Evolutionary conservation across 2,888 invertebrate genomes (phyloP).

Genomic region (Eugnorisma glareosa): DNA sequence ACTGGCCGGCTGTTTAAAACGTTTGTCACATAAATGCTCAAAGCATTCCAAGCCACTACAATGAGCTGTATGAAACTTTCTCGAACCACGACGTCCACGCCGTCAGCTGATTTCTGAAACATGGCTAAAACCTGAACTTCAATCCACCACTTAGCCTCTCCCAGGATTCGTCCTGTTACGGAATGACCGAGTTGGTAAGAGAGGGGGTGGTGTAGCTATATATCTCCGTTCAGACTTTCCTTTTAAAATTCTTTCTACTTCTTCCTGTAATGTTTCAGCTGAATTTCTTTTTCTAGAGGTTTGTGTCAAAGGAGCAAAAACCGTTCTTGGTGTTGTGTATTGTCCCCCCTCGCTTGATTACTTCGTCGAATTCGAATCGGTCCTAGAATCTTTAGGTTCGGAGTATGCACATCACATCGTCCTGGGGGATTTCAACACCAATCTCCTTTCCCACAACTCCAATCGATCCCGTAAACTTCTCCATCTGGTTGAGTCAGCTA

Average conservation of each 20-base stretch:
- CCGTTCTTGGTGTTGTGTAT: not conserved
- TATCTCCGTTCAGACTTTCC: too few relatives aligned
- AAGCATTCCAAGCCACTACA: too few relatives aligned
- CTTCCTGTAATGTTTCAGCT: not conserved
- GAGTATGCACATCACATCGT: not conserved
- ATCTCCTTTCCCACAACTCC: not conserved
- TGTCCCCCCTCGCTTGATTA: not conserved
- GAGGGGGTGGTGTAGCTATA: too few relatives aligned
- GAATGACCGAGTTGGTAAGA: too few relatives aligned
- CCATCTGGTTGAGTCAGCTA: not conserved
- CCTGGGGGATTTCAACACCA: not conserved
- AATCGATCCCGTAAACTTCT: not conserved
- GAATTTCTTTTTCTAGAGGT: not conserved
- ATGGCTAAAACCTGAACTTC: too few relatives aligned
- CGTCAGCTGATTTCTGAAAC: too few relatives aligned
- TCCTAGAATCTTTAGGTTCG: not conserved
- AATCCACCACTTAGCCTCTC: too few relatives aligned
- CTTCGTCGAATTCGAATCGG: slow-evolving; percentile 1
- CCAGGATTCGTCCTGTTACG: too few relatives aligned
- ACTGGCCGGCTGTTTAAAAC: too few relatives aligned
- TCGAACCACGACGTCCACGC: too few relatives aligned
- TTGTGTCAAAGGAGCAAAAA: not conserved
- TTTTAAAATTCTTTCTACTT: not conserved
- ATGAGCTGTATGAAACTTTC: too few relatives aligned
- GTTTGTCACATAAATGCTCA: too few relatives aligned